phyloP scores from a whole-genome alignment of 1,140 invertebrate species.

The Drosophila navojoa region DNA sequence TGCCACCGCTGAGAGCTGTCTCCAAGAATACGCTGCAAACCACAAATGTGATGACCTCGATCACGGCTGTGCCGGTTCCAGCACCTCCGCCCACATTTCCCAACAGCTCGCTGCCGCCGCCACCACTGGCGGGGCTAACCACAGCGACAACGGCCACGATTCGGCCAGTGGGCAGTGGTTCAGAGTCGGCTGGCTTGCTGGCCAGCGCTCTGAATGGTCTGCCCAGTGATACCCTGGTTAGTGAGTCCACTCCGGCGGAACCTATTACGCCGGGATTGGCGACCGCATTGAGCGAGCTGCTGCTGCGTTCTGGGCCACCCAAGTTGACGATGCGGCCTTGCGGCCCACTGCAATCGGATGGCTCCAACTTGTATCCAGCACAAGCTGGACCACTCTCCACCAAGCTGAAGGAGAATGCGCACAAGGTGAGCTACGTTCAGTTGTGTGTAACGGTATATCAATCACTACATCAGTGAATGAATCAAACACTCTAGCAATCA shows the following conservation, averaged over 20 bases:
- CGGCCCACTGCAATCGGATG: constrained; percentile 80
- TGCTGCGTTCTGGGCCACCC: constrained; percentile 78
- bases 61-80: constrained; percentile 4
- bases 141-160: constrained; percentile 11
- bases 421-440: constrained; percentile 79
- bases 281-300: constrained; percentile 76
- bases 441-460: background rate
- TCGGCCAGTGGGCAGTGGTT: background rate
- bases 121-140: constrained; percentile 71
- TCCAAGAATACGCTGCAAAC: constrained; percentile 63
- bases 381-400: constrained; percentile 83
- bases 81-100: background rate
- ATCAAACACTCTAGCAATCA: background rate
- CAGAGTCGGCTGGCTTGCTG: constrained; percentile 33
- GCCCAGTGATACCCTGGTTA: constrained; percentile 34
- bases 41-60: background rate
- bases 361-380: constrained; percentile 79
- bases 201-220: constrained; percentile 60
- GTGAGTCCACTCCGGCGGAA: constrained; percentile 41
- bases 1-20: constrained; percentile 73
- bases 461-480: background rate
- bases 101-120: constrained; percentile 39
- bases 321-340: constrained; percentile 83
- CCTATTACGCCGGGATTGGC: constrained; percentile 69
- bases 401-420: constrained; percentile 84